Percentiles rank a stretch among this genome's conserved stretches.
These are phyloP conservation scores for Siderastrea siderea DNA, from an alignment of 92 coral and sea anemone species.

Conservation along the genomic window DNA sequence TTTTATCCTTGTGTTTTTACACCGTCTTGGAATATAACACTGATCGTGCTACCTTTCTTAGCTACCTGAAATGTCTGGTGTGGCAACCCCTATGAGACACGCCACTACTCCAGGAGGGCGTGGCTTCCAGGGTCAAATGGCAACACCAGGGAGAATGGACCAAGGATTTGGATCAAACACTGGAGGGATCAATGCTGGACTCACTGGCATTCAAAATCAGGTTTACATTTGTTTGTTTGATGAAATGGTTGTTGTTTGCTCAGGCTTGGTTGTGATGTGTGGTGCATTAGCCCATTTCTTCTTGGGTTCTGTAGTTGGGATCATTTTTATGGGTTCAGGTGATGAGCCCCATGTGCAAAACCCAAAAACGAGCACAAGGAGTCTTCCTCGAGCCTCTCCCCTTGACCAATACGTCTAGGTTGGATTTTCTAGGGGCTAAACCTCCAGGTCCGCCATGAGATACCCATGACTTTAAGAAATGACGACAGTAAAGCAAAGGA, in stretches of 20 bases:
- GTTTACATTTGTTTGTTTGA: slow-evolving; percentile 26
- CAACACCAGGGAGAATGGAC: slow-evolving; percentile 79
- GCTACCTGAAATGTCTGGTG: slow-evolving; percentile 60
- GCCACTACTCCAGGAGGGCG: slow-evolving; percentile 70
- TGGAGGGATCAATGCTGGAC: slow-evolving; percentile 76
- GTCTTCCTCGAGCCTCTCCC: too few species aligned
- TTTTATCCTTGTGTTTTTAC: not conserved
- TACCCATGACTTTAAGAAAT: too few species aligned
- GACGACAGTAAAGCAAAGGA: too few species aligned
- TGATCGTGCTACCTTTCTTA: not conserved
- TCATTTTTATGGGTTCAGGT: too few species aligned
- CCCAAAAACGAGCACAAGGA: too few species aligned
- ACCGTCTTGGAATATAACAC: not conserved
- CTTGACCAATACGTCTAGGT: too few species aligned
- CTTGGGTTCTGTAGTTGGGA: too few species aligned
- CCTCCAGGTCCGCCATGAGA: too few species aligned
- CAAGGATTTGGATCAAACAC: slow-evolving; percentile 78
- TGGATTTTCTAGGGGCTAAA: too few species aligned
- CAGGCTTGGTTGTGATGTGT: not conserved
- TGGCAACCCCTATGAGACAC: slow-evolving; percentile 27
- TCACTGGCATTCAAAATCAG: slow-evolving; percentile 80
- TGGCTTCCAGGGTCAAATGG: slow-evolving; percentile 70
- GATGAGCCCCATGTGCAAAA: too few species aligned
- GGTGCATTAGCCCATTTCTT: too few species aligned
- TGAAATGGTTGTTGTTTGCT: not conserved